A percentile compares a stretch with the other conserved stretches of the same genome.
Evolutionary conservation across 1,140 invertebrate species (phyloP).

Genomic region (Eueides isabella): DNA sequence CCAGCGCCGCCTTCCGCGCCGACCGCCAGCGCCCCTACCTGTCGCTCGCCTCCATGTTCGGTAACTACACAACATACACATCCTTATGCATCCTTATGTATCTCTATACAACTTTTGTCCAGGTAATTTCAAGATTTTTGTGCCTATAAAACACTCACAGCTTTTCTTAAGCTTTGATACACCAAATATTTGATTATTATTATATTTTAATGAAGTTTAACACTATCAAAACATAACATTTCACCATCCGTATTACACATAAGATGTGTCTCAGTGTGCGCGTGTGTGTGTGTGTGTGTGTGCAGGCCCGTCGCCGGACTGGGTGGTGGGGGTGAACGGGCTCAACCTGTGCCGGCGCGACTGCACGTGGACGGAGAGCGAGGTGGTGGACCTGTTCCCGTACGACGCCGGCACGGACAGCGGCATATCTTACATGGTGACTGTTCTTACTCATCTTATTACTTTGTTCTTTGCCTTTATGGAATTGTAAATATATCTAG

Average conservation of each 20-base stretch:
- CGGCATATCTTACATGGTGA: slow-evolving; percentile 95
- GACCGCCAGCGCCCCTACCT: slow-evolving; percentile 94
- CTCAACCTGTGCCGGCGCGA: slow-evolving; percentile 95
- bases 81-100: too few species aligned
- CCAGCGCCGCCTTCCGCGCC: slow-evolving; percentile 92
- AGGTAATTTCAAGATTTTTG: too few species aligned
- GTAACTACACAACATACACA: slow-evolving; percentile 51
- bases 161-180: too few species aligned
- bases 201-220: too few species aligned
- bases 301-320: slow-evolving; percentile 95
- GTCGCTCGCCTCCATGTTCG: slow-evolving; percentile 97
- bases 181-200: too few species aligned
- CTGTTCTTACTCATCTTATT: slow-evolving; percentile 91
- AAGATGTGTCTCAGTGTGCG: too few species aligned
- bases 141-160: too few species aligned
- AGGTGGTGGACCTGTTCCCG: slow-evolving; percentile 95
- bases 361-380: slow-evolving; percentile 95
- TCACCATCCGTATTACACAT: too few species aligned
- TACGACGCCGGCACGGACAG: slow-evolving; percentile 98
- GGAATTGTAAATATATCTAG: neutral
- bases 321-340: slow-evolving; percentile 97
- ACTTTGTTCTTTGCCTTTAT: neutral
- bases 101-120: too few species aligned
- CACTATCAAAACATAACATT: too few species aligned
- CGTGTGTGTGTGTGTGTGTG: neutral